Evolutionary conservation across 2,113 vertebrate species (phyloP).

Genomic region (Takifugu flavidus): DNA sequence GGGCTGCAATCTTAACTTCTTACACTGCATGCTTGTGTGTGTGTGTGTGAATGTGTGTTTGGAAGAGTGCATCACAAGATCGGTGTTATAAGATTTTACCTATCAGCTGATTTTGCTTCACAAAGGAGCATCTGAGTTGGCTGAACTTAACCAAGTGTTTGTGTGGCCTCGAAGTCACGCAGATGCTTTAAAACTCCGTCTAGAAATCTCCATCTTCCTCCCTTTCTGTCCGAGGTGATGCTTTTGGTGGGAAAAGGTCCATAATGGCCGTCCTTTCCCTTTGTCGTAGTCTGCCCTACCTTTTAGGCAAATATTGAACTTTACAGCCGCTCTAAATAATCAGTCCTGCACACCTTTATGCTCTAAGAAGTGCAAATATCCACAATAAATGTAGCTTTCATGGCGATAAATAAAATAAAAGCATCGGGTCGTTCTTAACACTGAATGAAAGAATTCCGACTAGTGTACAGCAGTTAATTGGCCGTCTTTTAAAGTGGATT

Average conservation of each 20-base stretch:
- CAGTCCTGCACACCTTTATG: neutral
- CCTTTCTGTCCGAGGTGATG: no score
- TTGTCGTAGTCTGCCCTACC: neutral
- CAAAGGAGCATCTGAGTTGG: slow-evolving; percentile 21
- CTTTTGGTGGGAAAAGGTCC: no score
- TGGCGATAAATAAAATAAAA: no score
- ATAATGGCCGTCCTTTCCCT: no score
- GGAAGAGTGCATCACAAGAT: slow-evolving; percentile 13
- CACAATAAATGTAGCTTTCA: no score
- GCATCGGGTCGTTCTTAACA: no score
- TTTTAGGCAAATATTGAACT: neutral
- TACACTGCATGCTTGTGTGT: slow-evolving; percentile 2
- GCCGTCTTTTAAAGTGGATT: slow-evolving; percentile 21
- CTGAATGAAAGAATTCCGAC: no score
- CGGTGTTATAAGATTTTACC: slow-evolving; percentile 42
- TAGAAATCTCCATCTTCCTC: no score
- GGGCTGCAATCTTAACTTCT: slow-evolving; percentile 15
- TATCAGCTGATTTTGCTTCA: slow-evolving; percentile 49
- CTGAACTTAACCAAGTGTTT: slow-evolving; percentile 31
- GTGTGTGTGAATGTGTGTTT: slow-evolving; percentile 16
- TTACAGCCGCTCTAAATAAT: neutral
- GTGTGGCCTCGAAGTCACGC: neutral
- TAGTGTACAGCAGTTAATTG: slow-evolving; percentile 8
- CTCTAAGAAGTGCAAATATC: neutral
- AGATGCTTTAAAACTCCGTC: no score